Conservation (phyloP, 2,797 vertebrate species). For the Streptopelia turtur region DNA sequence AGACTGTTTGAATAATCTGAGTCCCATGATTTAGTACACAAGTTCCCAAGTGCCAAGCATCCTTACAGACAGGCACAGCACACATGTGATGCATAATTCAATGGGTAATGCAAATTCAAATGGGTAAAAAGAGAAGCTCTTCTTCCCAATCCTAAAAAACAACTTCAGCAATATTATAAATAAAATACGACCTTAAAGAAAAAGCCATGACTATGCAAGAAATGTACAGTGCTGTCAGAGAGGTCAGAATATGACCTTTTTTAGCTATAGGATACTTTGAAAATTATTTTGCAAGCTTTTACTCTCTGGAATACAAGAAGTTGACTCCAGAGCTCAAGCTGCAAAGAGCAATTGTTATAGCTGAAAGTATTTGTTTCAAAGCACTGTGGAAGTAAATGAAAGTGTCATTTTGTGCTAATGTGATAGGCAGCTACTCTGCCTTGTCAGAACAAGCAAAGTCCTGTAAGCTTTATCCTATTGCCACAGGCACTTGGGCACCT, state of each 20-base stretch:
- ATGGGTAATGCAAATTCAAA: too few species aligned
- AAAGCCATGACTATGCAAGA: neutral
- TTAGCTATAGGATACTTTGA: conserved; percentile 27
- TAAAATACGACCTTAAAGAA: neutral
- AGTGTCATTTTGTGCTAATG: conserved; percentile 89
- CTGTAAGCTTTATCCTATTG: conserved; percentile 83
- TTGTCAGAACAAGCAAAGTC: conserved; percentile 82
- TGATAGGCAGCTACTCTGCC: conserved; percentile 84
- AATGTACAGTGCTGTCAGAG: neutral
- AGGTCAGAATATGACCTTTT: neutral
- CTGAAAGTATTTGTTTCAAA: conserved; percentile 84
- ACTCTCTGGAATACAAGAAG: conserved; percentile 54
- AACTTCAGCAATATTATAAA: neutral
- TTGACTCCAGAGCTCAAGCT: conserved; percentile 60
- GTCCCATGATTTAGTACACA: neutral
- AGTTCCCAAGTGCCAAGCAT: neutral
- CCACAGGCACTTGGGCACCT: conserved; percentile 86
- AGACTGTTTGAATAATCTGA: conserved; percentile 1
- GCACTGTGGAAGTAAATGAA: conserved; percentile 80
- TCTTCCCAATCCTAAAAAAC: neutral
- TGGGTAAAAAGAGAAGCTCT: neutral
- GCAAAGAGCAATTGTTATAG: conserved; percentile 69
- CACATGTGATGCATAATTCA: neutral
- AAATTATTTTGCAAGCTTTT: conserved; percentile 53
- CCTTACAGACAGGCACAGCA: neutral